Evolutionary conservation across 2,888 invertebrate species (phyloP).

Genomic region (Druceiella hillmani): DNA sequence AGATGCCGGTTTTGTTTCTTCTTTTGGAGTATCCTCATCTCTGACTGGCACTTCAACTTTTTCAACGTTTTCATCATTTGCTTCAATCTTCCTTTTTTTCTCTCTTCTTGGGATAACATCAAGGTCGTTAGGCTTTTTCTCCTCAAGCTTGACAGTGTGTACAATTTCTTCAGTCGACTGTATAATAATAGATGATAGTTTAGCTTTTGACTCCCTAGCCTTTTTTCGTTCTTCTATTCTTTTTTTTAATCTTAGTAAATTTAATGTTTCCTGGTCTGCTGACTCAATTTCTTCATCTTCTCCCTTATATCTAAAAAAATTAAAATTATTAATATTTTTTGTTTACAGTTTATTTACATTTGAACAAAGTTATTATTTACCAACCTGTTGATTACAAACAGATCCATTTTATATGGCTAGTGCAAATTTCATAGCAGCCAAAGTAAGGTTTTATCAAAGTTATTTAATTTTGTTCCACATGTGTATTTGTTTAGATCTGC

Average conservation of each 20-base stretch:
- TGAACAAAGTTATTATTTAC: constrained; percentile 19
- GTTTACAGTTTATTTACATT: not conserved
- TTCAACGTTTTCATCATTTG: constrained; percentile 28
- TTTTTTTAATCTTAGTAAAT: constrained; percentile 53
- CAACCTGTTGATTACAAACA: constrained; percentile 68
- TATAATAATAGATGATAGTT: constrained; percentile 21
- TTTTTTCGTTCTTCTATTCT: constrained; percentile 55
- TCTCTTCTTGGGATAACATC: constrained; percentile 25
- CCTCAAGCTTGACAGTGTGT: not conserved
- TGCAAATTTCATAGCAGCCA: too few relatives aligned
- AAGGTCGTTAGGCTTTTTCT: constrained; percentile 20
- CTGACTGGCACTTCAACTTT: constrained; percentile 23
- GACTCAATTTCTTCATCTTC: constrained; percentile 34
- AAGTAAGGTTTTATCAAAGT: too few relatives aligned
- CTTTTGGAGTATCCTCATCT: constrained; percentile 16
- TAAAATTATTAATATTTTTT: constrained; percentile 4
- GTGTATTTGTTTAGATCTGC: too few relatives aligned
- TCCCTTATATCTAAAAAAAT: constrained; percentile 41
- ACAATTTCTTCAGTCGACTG: constrained; percentile 28
- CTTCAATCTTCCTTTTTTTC: constrained; percentile 26
- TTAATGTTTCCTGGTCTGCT: constrained; percentile 47
- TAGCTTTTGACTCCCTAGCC: constrained; percentile 30
- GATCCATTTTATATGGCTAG: constrained; percentile 64
- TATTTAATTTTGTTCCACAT: too few relatives aligned
- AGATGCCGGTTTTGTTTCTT: constrained; percentile 26